A percentile compares a stretch with the other conserved stretches of the same genome.
Evolutionary conservation across 2,113 vertebrate species (phyloP).

Genomic region (Origma solitaria): DNA sequence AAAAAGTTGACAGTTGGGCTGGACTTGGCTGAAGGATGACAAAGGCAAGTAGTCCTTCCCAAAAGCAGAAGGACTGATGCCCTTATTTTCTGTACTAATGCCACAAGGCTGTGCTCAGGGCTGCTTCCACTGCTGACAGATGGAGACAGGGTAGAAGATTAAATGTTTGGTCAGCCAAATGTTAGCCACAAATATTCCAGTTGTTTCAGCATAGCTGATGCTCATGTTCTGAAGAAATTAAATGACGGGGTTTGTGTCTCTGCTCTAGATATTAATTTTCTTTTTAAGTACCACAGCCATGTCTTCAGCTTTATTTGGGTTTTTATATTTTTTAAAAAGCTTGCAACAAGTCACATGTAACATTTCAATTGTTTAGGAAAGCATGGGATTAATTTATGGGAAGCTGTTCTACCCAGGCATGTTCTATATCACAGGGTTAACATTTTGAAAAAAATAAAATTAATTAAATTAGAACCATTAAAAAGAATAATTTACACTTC

Average conservation of each 20-base stretch:
- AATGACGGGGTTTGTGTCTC: accelerated
- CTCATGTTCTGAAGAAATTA: neutral
- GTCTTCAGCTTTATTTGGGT: neutral
- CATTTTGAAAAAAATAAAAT: neutral
- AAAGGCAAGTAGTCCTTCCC: neutral
- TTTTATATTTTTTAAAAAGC: neutral
- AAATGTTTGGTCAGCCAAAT: neutral
- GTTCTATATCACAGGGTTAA: neutral
- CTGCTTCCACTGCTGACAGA: neutral
- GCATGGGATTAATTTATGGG: neutral
- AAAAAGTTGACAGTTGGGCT: neutral
- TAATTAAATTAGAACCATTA: neutral
- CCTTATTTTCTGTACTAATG: neutral
- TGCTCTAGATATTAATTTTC: neutral
- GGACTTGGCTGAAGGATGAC: neutral
- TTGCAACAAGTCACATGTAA: neutral
- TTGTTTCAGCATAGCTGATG: neutral
- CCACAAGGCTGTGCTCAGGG: neutral
- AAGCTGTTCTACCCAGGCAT: neutral
- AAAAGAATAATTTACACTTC: neutral
- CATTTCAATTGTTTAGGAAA: neutral
- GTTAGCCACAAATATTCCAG: neutral
- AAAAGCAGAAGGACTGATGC: neutral
- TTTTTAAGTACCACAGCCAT: neutral
- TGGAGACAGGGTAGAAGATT: neutral